Evolutionary conservation across 2,113 vertebrate species (phyloP).

Genomic region (Leptodactylus fuscus): DNA sequence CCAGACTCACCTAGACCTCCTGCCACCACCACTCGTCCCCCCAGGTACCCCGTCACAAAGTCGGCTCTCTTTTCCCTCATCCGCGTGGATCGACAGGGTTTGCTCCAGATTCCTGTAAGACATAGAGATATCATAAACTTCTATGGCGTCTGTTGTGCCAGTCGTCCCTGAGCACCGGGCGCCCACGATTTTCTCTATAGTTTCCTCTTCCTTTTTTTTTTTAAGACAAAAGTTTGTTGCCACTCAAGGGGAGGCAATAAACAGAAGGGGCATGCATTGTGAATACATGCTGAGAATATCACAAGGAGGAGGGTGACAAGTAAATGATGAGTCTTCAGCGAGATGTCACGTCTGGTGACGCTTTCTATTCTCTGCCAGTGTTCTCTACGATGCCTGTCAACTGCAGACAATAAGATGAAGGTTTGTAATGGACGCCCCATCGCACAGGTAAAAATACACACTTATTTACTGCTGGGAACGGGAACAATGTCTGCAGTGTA

Average conservation of each 20-base stretch:
- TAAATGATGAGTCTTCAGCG: constrained; percentile 16
- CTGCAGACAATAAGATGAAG: neutral
- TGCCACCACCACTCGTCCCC: constrained; percentile 85
- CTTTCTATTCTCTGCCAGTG: constrained; percentile 3
- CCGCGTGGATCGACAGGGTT: constrained; percentile 82
- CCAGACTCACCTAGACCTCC: constrained; percentile 88
- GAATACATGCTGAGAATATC: neutral
- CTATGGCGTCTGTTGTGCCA: no score
- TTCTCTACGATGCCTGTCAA: neutral
- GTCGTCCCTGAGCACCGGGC: neutral
- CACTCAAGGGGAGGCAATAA: neutral
- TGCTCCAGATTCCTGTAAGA: constrained; percentile 86
- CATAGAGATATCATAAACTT: neutral
- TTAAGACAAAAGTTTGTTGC: neutral
- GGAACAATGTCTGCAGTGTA: neutral
- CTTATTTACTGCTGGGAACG: neutral
- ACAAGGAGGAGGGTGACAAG: constrained; percentile 13
- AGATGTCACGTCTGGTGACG: neutral
- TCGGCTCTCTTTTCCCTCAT: constrained; percentile 97
- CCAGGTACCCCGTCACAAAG: constrained; percentile 89
- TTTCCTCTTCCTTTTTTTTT: neutral
- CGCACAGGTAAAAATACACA: constrained; percentile 11
- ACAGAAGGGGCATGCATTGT: neutral
- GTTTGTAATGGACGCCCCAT: neutral
- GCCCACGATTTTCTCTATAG: neutral